Conservation (phyloP, 2,113 vertebrate genomes). For the Ceyx cyanopectus region DNA sequence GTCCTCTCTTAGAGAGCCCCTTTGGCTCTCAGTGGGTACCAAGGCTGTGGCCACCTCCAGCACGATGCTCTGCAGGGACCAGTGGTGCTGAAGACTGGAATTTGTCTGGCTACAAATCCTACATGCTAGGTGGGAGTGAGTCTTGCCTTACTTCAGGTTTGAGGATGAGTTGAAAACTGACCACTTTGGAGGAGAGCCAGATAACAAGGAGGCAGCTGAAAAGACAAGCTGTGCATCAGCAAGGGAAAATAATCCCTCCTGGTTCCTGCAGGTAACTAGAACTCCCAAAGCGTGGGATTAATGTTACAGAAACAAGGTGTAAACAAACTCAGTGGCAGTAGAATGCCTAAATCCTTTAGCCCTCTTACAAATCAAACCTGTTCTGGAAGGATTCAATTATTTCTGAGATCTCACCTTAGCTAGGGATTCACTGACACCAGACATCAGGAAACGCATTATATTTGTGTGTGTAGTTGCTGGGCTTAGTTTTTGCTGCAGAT, state of each 20-base stretch:
- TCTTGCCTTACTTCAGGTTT: not conserved
- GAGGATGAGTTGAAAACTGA: not conserved
- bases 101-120: not conserved
- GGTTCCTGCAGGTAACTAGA: conserved; percentile 11
- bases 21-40: not conserved
- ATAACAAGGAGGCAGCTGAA: not conserved
- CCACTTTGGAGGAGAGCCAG: conserved; percentile 16
- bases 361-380: not conserved
- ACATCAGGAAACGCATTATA: not conserved
- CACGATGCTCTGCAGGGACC: not conserved
- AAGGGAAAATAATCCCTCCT: conserved; percentile 34
- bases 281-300: not conserved
- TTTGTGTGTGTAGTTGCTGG: not conserved
- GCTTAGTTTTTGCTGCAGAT: not conserved
- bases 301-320: conserved; percentile 2
- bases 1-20: not conserved
- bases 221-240: not conserved
- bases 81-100: not conserved
- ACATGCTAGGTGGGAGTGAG: not conserved
- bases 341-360: not conserved
- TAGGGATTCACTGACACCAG: not conserved
- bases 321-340: conserved; percentile 3
- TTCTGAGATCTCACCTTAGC: conserved; percentile 19
- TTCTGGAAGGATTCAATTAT: conserved; percentile 9
- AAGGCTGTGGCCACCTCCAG: not conserved